Evolutionary conservation across 1,140 invertebrate genomes (phyloP), one percentile per base, ranked within the genome.

Genomic region (Nephila pilipes): DNA sequence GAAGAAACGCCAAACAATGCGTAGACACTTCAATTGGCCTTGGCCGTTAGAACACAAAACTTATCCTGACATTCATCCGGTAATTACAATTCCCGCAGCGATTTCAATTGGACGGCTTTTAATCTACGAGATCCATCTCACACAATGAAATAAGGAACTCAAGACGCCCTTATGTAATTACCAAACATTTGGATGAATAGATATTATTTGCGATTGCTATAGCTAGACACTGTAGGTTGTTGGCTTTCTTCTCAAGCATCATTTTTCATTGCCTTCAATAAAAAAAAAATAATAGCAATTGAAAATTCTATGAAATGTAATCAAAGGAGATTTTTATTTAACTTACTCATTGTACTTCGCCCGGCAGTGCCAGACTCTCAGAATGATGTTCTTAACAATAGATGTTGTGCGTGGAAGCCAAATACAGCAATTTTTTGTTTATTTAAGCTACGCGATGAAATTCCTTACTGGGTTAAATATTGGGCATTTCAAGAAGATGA

Each of bases 1-100:
- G 69, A 75, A 75, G 69, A 75, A 75, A 75, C 14, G 29, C 25
- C 29, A 75, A 75, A 75, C 69, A 75, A 75, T 75, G 18, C 58
- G 22, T 20, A 32, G 14, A 36, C 29, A 29, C 25, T 75, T 75
- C 4, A 29, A 16, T 18, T 75, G 32, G 18, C 69, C 69, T 75
- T 75, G 69, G 18, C 69, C 18, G 29, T 75, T 5, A 36, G 69
- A 6, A 75, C 14, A 36, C 69, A 36, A 75, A 75, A 29, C 69
- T 0, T 5, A 18, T 29, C 32, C 69, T 32, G 63, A 69, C 63
- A 69, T 69, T 32, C 63, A 32, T 36, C 29, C 69, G 69, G 69
- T 75, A 75, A 75, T 75, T 75, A 75, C 29, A 20, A 32, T 16
- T 5, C 65, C 65, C 25, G 14, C 29, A 16, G 25, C 25, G 29